A percentile compares a stretch with the other conserved stretches of the same genome.
Conservation (phyloP, 2,888 invertebrate species). For the Leistus spinibarbis region DNA sequence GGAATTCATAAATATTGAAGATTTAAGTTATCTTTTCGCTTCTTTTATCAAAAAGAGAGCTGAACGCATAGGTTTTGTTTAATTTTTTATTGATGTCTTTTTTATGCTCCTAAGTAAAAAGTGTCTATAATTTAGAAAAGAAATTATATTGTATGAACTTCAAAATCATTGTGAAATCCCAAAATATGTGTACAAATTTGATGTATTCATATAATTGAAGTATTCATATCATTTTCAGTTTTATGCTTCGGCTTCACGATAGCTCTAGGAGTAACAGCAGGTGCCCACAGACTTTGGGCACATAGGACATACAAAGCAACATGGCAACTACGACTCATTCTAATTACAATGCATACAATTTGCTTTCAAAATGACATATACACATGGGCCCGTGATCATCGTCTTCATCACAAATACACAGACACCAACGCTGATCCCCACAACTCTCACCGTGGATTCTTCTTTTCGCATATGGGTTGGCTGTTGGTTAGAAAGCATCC, state of each 20-base stretch:
- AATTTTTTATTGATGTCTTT: too few relatives aligned
- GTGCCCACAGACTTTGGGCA: slow-evolving; percentile 93
- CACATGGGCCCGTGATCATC: slow-evolving; percentile 84
- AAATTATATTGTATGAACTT: too few relatives aligned
- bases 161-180: too few relatives aligned
- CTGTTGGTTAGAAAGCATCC: slow-evolving; percentile 86
- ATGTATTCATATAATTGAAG: too few relatives aligned
- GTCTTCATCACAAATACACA: slow-evolving; percentile 89
- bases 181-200: too few relatives aligned
- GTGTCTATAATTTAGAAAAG: too few relatives aligned
- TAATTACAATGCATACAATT: slow-evolving; percentile 81
- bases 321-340: slow-evolving; percentile 77
- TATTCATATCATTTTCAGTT: slow-evolving; percentile 40
- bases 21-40: too few relatives aligned
- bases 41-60: too few relatives aligned
- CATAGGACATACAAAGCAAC: slow-evolving; percentile 92
- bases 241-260: slow-evolving; percentile 59
- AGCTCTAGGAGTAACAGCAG: slow-evolving; percentile 89
- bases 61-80: too few relatives aligned
- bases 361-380: slow-evolving; percentile 90
- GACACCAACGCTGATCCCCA: slow-evolving; percentile 92
- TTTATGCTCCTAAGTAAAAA: too few relatives aligned
- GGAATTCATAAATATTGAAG: too few relatives aligned
- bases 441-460: slow-evolving; percentile 87
- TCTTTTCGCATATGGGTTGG: slow-evolving; percentile 97